Base-by-base conservation (phyloP, 30 jellyfish, hydroid and myxozoan genomes). In the Sanderia malayensis region DNA sequence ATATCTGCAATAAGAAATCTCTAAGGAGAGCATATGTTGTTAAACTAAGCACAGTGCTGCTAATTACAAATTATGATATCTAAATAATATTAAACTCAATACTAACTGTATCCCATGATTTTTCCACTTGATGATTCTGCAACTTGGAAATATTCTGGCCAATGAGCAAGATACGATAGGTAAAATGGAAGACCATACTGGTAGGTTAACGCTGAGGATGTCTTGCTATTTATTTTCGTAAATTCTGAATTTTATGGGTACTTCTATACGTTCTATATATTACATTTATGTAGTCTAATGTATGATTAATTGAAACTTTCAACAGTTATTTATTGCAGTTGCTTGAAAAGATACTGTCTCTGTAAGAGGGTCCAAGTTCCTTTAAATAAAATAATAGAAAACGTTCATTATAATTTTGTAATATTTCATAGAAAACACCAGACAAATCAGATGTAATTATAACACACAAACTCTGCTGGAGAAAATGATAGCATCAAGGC, bases 101-200 rank as follows among this genome's bases (percentile, higher is more conserved):
- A 69, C 97, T 81, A 46, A 89, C 97, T 90, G 73, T 90, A 90
- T 31, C 97, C 97, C 97, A 90, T 90, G 3, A 90, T 73, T 52
- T 66, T 66, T 2, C 97, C 97, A 64, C 62, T 57, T 22, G 97
- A 69, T 1, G 97, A 90, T 55, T 90, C 97, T 9, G 95, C 97
- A 15, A 90, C 97, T 70, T 90, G 97, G 33, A 90, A 90, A 58
- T 90, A 90, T 31, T 90, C 97, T 31, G 97, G 97, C 97, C 97
- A 90, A 61, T 83, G 97, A 25, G 97, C 96, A 31, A 90, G 78
- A 58, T 90, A 90, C 7, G 97, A 82, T 21, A 90, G 79, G 60
- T 90, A 90, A 76, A 90, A 90, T 68, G 97, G 95, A 71, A 90
- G 74, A n/a, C 97, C 97, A 90, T 90, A 90, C 97, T 87, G 20